Percentiles rank a stretch among this genome's conserved stretches.
phyloP scores from a whole-genome alignment of 2,888 invertebrate species.

The Melanchra persicariae region DNA sequence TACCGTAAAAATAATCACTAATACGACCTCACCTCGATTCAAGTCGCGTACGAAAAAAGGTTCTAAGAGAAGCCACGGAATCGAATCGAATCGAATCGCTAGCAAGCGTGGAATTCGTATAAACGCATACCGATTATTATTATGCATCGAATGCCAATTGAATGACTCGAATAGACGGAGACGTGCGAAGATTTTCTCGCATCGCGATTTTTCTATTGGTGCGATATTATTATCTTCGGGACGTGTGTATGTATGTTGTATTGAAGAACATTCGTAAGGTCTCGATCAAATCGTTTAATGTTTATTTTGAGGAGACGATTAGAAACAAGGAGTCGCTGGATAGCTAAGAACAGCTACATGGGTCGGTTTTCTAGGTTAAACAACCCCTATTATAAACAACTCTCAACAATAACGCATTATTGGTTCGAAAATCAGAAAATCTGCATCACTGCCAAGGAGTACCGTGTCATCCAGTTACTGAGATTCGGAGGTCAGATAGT shows the following conservation, averaged over 20 bases:
- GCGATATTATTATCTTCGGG: slow-evolving; percentile 59
- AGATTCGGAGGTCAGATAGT: too few relatives aligned
- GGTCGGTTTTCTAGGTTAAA: not conserved
- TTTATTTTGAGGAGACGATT: not conserved
- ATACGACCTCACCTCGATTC: slow-evolving; percentile 72
- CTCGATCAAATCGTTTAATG: slow-evolving; percentile 8
- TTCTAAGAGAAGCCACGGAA: slow-evolving; percentile 71
- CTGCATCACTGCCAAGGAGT: not conserved
- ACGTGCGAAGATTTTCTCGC: slow-evolving; percentile 74
- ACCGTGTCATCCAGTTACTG: too few relatives aligned
- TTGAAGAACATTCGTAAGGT: slow-evolving; percentile 30
- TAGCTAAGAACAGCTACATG: too few relatives aligned
- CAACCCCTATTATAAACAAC: too few relatives aligned
- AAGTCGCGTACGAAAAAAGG: slow-evolving; percentile 79
- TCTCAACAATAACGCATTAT: not conserved
- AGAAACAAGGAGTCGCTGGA: too few relatives aligned
- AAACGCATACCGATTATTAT: slow-evolving; percentile 83
- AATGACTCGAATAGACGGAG: slow-evolving; percentile 68
- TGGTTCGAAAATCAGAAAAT: too few relatives aligned
- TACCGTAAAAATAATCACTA: slow-evolving; percentile 66
- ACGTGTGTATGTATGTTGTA: slow-evolving; percentile 51
- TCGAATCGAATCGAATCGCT: slow-evolving; percentile 73
- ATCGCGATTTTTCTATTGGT: slow-evolving; percentile 69
- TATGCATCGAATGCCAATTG: slow-evolving; percentile 80
- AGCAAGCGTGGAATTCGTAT: slow-evolving; percentile 79